Conservation (phyloP, 2,113 vertebrate genomes). For the Ictidomys tridecemlineatus region DNA sequence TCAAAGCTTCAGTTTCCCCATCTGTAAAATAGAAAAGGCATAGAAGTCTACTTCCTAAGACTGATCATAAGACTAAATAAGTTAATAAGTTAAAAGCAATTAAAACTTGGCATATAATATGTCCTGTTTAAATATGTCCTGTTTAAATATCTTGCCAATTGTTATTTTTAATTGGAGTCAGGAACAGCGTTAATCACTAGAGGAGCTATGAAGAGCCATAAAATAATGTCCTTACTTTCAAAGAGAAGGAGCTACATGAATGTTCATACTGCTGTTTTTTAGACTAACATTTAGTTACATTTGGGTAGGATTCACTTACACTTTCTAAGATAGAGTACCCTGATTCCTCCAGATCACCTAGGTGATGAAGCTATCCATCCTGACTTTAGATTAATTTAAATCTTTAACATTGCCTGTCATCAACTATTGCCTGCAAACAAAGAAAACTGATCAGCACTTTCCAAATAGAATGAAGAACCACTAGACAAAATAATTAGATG, state of each 20-base stretch:
- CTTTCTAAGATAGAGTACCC: slow-evolving; percentile 45
- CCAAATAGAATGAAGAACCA: not conserved
- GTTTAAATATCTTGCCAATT: slow-evolving; percentile 5
- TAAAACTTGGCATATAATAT: not conserved
- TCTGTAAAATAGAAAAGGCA: not conserved
- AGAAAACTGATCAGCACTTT: slow-evolving; percentile 22
- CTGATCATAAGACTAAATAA: not conserved
- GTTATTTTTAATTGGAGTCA: not conserved
- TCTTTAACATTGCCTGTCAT: slow-evolving; percentile 2
- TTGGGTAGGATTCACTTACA: not conserved
- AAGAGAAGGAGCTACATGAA: not conserved
- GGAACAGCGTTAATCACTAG: not conserved
- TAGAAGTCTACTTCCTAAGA: not conserved
- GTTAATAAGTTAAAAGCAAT: not conserved
- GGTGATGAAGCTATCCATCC: not conserved
- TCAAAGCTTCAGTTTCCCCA: not conserved
- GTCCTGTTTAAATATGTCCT: not conserved
- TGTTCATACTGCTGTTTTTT: not conserved
- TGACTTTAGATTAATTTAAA: not conserved
- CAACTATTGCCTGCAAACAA: not conserved
- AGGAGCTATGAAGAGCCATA: not conserved
- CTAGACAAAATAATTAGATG: slow-evolving; percentile 38
- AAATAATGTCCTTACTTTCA: not conserved
- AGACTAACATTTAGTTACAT: not conserved
- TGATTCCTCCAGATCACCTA: not conserved